A percentile compares a stretch with the other conserved stretches of the same genome.
phyloP scores from a whole-genome alignment of 2,113 vertebrate genomes.

The Anseranas semipalmata region DNA sequence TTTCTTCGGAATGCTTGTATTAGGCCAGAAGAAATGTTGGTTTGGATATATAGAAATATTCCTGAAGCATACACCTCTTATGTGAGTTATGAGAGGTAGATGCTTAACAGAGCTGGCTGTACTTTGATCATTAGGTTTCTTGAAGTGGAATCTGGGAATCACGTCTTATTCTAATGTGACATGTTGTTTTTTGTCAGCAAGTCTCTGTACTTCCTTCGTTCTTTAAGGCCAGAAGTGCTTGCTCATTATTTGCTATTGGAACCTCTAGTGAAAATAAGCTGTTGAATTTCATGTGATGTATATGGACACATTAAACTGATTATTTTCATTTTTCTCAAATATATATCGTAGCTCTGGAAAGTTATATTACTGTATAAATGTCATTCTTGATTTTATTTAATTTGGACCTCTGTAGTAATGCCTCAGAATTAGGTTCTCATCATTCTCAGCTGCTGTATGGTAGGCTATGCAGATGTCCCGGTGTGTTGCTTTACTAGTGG shows the following conservation, averaged over 20 bases:
- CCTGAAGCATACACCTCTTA: neutral
- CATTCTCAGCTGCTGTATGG: neutral
- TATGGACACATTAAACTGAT: neutral
- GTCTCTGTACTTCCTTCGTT: neutral
- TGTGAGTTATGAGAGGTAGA: neutral
- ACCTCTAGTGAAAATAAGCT: neutral
- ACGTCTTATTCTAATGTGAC: neutral
- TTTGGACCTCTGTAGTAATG: neutral
- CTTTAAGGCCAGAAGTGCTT: neutral
- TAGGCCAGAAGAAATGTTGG: neutral
- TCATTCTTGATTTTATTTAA: neutral
- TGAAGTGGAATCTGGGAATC: neutral
- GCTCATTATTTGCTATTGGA: neutral
- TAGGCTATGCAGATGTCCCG: neutral
- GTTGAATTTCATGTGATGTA: neutral
- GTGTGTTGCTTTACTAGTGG: neutral
- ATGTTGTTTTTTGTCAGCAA: neutral
- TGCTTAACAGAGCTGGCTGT: neutral
- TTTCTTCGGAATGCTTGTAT: neutral
- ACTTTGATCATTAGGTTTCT: neutral
- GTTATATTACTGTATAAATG: neutral
- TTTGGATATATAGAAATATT: neutral
- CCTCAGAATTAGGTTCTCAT: neutral
- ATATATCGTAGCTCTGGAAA: neutral
- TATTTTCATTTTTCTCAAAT: neutral